Evolutionary conservation across 1,140 invertebrate genomes (phyloP).

Genomic region (Macrosteles quadrilineatus): DNA sequence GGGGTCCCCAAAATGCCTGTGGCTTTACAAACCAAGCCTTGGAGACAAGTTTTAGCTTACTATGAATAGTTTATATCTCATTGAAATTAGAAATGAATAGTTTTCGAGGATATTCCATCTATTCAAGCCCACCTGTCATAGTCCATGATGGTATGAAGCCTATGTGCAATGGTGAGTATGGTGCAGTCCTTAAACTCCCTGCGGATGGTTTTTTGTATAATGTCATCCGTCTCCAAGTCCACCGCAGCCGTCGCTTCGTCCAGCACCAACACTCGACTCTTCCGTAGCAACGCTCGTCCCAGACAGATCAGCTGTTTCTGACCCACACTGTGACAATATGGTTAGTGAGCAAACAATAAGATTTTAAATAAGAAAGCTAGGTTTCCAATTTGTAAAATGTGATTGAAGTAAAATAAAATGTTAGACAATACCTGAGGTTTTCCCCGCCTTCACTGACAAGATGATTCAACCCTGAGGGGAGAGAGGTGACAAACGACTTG

Average conservation of each 20-base stretch:
- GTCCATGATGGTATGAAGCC: slow-evolving; percentile 46
- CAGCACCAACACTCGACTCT: slow-evolving; percentile 57
- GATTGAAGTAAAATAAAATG: no score
- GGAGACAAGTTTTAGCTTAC: no score
- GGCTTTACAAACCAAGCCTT: no score
- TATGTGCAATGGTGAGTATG: slow-evolving; percentile 70
- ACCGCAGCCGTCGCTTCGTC: slow-evolving; percentile 62
- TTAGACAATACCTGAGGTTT: slow-evolving; percentile 16
- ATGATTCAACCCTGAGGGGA: slow-evolving; percentile 3
- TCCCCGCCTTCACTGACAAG: slow-evolving; percentile 9
- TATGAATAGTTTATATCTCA: no score
- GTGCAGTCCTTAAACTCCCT: slow-evolving; percentile 72
- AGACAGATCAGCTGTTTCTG: slow-evolving; percentile 59
- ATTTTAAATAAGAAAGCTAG: no score
- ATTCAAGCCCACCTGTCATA: slow-evolving; percentile 58
- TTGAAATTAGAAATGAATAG: no score
- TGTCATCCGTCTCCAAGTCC: slow-evolving; percentile 57
- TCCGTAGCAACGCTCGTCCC: slow-evolving; percentile 55
- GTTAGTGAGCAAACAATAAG: no score
- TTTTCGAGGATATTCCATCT: no score
- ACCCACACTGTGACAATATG: slow-evolving; percentile 55
- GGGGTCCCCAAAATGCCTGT: no score
- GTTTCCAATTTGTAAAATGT: no score
- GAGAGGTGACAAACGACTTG: slow-evolving; percentile 65
- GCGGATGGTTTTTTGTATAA: slow-evolving; percentile 68